A percentile compares a stretch with the other conserved stretches of the same genome.
phyloP scores from a whole-genome alignment of 2,888 invertebrate species.

The Parelbella ahira region DNA sequence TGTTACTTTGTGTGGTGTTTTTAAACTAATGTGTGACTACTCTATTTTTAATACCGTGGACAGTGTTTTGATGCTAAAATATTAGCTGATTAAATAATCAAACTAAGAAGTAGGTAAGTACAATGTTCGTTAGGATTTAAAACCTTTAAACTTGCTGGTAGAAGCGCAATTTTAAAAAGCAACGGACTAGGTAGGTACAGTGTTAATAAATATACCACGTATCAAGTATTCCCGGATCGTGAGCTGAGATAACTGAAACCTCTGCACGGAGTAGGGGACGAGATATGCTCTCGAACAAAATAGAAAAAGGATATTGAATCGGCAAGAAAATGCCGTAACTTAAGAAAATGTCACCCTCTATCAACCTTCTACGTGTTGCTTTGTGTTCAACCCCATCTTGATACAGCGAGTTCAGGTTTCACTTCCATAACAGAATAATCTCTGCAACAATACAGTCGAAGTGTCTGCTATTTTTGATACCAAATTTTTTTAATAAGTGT shows the following conservation, averaged over 20 bases:
- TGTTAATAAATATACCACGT: conserved; percentile 7
- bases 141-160: no score
- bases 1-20: no score
- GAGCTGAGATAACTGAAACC: conserved; percentile 23
- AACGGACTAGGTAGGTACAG: no score
- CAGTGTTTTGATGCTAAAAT: no score
- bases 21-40: no score
- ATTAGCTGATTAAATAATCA: no score
- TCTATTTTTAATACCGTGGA: no score
- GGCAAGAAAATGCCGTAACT: conserved; percentile 53
- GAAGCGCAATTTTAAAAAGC: no score
- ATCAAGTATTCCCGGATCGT: conserved; percentile 13
- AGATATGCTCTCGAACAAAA: conserved; percentile 52
- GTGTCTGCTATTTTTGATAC: conserved; percentile 12
- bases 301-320: conserved; percentile 70
- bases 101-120: no score
- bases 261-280: conserved; percentile 28
- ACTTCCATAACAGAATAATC: conserved; percentile 26
- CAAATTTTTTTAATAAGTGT: not conserved
- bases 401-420: conserved; percentile 30
- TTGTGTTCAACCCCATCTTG: conserved; percentile 40
- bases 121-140: no score
- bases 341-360: conserved; percentile 55
- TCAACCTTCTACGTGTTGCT: conserved; percentile 53
- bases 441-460: conserved; percentile 17